A percentile compares a stretch with the other conserved stretches of the same genome.
Evolutionary conservation across 2,797 vertebrate species (phyloP).

Genomic region (Argya squamiceps): DNA sequence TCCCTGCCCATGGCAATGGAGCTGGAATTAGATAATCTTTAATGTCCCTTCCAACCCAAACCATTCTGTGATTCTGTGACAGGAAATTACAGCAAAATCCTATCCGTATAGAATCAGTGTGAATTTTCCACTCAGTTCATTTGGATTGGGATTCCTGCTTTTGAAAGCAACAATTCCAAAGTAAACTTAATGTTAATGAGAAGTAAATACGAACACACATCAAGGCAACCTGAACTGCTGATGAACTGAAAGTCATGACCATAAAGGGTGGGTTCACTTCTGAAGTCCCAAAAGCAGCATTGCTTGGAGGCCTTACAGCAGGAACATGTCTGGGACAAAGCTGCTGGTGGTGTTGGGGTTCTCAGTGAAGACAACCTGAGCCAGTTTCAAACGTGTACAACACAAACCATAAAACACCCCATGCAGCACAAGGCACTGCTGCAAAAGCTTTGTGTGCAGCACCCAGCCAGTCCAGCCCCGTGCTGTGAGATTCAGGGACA

Average conservation of each 20-base stretch:
- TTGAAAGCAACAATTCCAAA: neutral
- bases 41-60: neutral
- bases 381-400: fast-evolving
- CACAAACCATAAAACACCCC: fast-evolving
- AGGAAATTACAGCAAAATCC: neutral
- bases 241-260: neutral
- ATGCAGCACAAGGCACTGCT: neutral
- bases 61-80: neutral
- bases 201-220: neutral
- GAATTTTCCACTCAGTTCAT: neutral
- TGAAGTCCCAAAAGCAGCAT: neutral
- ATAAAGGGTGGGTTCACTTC: neutral
- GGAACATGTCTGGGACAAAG: neutral
- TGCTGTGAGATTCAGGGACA: neutral
- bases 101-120: neutral
- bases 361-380: neutral
- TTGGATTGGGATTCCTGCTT: neutral
- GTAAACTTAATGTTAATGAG: neutral
- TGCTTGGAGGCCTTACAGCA: neutral
- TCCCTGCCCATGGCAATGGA: neutral
- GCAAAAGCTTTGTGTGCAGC: neutral
- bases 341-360: neutral
- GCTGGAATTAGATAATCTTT: neutral
- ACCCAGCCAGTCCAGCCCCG: neutral
- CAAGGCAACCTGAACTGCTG: neutral